Base-by-base conservation (phyloP, 2,113 vertebrate genomes). In the Mormyrus lacerda region DNA sequence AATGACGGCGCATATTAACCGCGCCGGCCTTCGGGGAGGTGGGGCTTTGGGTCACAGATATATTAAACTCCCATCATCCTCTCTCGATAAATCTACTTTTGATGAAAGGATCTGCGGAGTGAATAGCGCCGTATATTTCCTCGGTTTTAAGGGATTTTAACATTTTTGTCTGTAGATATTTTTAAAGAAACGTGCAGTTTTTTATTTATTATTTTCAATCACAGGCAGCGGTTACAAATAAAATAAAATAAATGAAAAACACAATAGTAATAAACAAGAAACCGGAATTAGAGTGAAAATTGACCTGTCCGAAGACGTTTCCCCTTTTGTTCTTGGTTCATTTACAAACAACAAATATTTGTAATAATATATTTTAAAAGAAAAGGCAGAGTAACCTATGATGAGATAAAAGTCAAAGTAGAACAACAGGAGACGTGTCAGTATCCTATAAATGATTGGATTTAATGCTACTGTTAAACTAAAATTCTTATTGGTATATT, bases 51-150 rank as follows among this genome's bases (percentile, higher is more conserved):
- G 73, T 79, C 73, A 79, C 31, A 13, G 73, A 79, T 79, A 42
- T 79, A 79, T 79, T 79, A 79, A 79, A 79, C 35, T 79, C 35
- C 73, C 4, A 58, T 85, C 85, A 89, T 89, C 86, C 42, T 51
- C 83, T 89, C 65, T 65, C 88, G 87, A 85, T 90, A 89, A 90
- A 89, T 83, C 85, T 84, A 87, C 53, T 51, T 31, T 15, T 61
- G 84, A 87, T 83, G 51, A 55, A 47, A 83, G 82, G 44, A 87
- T 48, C 45, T 76, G 27, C 48, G 27, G 42, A 35, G 76, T 47
- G 73, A 39, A 39, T 19, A 42, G 45, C 50, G 82, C 31, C 21
- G 19, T 17, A 42, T 35, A 79, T 17, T 19, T 79, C 73, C 73
- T 19, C 35, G 35, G 21, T 47, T 35, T 55, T 73, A 83, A 15